These are phyloP conservation scores for Setipinna tenuifilis DNA, from an alignment of 2,797 vertebrate species.

Conservation along the genomic window DNA sequence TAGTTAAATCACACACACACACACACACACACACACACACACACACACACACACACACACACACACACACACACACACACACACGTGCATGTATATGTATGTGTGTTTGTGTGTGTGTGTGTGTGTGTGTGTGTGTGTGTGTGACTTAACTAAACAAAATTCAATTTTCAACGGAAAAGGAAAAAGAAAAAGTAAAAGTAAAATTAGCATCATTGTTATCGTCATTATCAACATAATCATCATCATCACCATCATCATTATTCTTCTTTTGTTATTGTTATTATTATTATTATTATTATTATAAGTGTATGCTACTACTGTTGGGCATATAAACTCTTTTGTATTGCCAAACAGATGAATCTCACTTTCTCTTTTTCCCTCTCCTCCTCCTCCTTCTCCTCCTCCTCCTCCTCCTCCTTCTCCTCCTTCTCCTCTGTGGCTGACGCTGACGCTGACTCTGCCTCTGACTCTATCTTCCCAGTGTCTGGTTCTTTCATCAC, in stretches of 20 bases:
- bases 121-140: too few relatives aligned
- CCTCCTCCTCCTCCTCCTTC: neutral
- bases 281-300: too few relatives aligned
- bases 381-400: neutral
- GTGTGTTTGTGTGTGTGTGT: slow-evolving; percentile 15
- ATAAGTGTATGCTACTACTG: too few relatives aligned
- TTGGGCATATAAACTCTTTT: neutral
- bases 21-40: too few relatives aligned
- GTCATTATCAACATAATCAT: too few relatives aligned
- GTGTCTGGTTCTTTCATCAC: slow-evolving; percentile 37
- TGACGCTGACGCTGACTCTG: neutral
- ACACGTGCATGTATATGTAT: too few relatives aligned
- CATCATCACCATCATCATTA: too few relatives aligned
- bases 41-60: too few relatives aligned
- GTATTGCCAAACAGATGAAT: neutral
- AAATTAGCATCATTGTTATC: neutral
- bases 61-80: too few relatives aligned
- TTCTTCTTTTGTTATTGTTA: too few relatives aligned
- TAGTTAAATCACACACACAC: too few relatives aligned
- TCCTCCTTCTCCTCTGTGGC: neutral
- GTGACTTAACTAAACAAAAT: too few relatives aligned
- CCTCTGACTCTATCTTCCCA: neutral
- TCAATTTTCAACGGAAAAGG: neutral
- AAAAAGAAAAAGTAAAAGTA: neutral
- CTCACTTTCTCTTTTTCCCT: neutral